Evolutionary conservation across 2,113 vertebrate species (phyloP).

Genomic region (Elanus axillaris): DNA sequence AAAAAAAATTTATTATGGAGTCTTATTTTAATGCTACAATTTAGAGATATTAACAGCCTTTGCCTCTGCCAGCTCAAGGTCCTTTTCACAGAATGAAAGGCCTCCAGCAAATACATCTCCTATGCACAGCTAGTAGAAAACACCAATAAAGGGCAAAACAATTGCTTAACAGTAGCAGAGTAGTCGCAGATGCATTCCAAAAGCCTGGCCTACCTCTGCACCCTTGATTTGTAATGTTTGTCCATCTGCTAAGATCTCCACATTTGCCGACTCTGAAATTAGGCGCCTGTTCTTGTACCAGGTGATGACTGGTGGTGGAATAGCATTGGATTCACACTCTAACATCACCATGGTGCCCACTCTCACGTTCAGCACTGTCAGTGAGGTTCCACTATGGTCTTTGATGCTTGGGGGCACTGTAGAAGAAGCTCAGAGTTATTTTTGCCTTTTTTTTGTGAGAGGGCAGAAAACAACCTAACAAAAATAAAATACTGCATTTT

Average conservation of each 20-base stretch:
- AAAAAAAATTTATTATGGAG: background rate
- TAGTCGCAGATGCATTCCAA: background rate
- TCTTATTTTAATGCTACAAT: background rate
- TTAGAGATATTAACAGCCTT: background rate
- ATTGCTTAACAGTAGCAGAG: background rate
- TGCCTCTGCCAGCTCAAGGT: background rate
- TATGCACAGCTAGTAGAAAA: rapidly evolving
- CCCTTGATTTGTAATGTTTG: constrained; percentile 80
- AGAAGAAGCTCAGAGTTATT: background rate
- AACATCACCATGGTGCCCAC: constrained; percentile 75
- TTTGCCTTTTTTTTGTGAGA: background rate
- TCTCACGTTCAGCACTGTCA: constrained; percentile 78
- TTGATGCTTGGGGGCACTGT: constrained; percentile 93
- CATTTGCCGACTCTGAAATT: constrained; percentile 73
- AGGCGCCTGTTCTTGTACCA: constrained; percentile 90
- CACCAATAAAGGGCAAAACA: background rate
- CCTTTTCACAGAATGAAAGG: background rate
- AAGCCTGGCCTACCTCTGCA: constrained; percentile 80
- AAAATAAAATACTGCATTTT: background rate
- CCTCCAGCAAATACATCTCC: background rate
- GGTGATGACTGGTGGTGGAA: constrained; percentile 86
- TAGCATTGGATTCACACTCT: constrained; percentile 88
- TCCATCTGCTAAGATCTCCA: constrained; percentile 75
- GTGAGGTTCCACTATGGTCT: constrained; percentile 75
- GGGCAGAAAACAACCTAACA: background rate